Percentiles rank a stretch among this genome's conserved stretches.
These are phyloP conservation scores for Neoaliturus tenellus DNA, from an alignment of 2,888 invertebrate genomes.

Conservation along the genomic window DNA sequence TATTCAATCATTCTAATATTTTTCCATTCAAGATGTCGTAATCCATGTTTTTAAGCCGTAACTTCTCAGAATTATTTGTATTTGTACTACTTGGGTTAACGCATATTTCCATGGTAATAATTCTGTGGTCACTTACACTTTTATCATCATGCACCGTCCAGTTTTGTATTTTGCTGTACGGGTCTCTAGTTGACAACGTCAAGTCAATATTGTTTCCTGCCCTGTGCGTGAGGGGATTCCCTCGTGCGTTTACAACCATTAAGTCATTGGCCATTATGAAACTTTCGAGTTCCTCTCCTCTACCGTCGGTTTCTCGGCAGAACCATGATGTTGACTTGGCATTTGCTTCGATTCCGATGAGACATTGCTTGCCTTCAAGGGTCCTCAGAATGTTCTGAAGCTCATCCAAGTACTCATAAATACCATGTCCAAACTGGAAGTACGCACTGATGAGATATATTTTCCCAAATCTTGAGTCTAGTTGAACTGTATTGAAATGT, in stretches of 20 bases:
- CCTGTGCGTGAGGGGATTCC: neutral
- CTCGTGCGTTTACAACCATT: neutral
- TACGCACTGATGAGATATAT: neutral
- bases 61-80: neutral
- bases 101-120: neutral
- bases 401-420: neutral
- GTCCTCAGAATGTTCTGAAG: neutral
- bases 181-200: neutral
- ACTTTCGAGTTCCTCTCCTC: neutral
- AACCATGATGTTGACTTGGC: slow-evolving; percentile 2
- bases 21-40: neutral
- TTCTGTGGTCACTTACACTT: slow-evolving; percentile 22
- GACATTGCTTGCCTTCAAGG: neutral
- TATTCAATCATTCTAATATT: no score
- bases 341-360: neutral
- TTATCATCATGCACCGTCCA: slow-evolving; percentile 15
- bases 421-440: slow-evolving; percentile 8
- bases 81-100: no score
- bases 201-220: slow-evolving; percentile 29
- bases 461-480: neutral
- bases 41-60: neutral
- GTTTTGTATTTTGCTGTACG: neutral
- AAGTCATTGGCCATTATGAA: neutral
- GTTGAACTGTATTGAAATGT: neutral
- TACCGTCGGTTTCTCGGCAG: neutral